Conservation (phyloP, 2,797 vertebrate genomes). For the Takifugu rubripes region DNA sequence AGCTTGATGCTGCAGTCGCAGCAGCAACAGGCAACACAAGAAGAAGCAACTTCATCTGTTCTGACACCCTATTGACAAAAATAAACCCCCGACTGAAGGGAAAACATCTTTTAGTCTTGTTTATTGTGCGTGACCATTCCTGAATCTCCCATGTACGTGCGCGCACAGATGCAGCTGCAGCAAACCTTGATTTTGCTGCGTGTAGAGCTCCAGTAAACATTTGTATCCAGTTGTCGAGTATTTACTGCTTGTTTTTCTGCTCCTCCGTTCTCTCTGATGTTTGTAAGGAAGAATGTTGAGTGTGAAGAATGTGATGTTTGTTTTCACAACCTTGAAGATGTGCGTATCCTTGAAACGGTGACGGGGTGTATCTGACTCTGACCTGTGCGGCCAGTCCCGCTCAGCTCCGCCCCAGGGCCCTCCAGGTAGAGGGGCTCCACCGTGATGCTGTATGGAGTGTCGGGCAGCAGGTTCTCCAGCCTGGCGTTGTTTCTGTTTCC, state of each 20-base stretch:
- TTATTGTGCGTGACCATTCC: no score
- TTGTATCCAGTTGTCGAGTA: background rate
- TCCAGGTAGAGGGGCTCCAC: constrained; percentile 90
- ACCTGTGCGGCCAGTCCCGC: constrained; percentile 90
- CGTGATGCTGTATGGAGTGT: constrained; percentile 94
- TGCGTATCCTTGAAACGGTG: background rate
- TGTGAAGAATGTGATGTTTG: no score
- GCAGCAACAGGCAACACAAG: background rate
- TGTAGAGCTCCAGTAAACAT: background rate
- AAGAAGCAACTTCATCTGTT: no score
- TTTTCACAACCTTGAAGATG: no score
- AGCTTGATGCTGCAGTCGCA: background rate
- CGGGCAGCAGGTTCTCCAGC: constrained; percentile 83
- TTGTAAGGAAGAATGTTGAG: no score
- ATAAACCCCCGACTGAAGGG: background rate
- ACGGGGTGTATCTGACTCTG: constrained; percentile 10
- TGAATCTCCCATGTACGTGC: no score
- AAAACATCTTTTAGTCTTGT: background rate
- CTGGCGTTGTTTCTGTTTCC: constrained; percentile 93
- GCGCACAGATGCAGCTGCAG: background rate
- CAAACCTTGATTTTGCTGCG: background rate
- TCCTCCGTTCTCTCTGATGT: no score
- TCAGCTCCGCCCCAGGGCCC: constrained; percentile 85
- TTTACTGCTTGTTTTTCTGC: background rate
- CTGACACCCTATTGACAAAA: no score